Evolutionary conservation across 2,888 invertebrate species (phyloP).

Genomic region (Tenthredo mesomela): DNA sequence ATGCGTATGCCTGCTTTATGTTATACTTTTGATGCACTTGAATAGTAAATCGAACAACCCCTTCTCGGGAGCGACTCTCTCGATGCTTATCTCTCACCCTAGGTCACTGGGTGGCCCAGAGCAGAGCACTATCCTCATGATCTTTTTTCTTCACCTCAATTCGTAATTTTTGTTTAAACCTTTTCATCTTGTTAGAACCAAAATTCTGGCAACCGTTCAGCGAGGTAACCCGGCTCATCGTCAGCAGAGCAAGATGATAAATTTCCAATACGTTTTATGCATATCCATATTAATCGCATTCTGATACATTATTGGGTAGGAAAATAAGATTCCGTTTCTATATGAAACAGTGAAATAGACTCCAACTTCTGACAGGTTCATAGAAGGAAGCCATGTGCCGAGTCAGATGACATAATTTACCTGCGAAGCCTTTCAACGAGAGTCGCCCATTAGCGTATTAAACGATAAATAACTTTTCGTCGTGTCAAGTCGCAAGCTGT

Average conservation of each 20-base stretch:
- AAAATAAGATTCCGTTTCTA: not conserved
- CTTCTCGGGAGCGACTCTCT: not conserved
- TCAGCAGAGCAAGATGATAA: not conserved
- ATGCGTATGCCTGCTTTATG: constrained; percentile 19
- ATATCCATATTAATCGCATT: not conserved
- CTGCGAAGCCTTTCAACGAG: constrained; percentile 30
- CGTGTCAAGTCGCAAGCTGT: constrained; percentile 16
- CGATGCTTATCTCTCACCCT: not conserved
- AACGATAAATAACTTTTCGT: constrained; percentile 46
- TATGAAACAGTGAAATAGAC: not conserved
- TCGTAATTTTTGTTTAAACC: not conserved
- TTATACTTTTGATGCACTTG: constrained; percentile 19
- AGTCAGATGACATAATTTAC: constrained; percentile 33
- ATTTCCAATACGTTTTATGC: not conserved
- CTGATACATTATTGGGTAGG: not conserved
- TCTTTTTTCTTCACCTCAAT: not conserved
- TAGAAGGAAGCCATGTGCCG: not conserved
- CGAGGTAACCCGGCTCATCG: not conserved
- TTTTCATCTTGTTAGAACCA: not conserved
- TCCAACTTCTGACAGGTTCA: not conserved
- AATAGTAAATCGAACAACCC: constrained; percentile 31
- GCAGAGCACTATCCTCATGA: not conserved
- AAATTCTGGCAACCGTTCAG: not conserved
- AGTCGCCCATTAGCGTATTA: constrained; percentile 48
- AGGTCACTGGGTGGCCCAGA: no score